phyloP scores from a whole-genome alignment of 2,113 vertebrate genomes.

The Thalassarche chlororhynchos region DNA sequence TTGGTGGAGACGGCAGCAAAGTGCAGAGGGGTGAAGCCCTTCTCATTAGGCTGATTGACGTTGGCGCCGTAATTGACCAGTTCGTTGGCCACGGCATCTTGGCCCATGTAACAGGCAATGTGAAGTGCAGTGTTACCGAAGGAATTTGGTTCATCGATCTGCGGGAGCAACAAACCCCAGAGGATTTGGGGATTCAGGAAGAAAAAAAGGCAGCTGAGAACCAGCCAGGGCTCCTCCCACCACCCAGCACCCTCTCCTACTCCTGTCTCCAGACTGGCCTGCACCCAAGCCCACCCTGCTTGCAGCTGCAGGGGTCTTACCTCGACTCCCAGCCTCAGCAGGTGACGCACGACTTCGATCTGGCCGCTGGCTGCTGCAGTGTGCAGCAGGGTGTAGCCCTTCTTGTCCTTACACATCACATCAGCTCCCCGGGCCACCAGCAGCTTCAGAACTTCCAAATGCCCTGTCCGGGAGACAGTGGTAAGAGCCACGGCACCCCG shows the following conservation, averaged over 20 bases:
- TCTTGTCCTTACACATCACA: conserved; percentile 88
- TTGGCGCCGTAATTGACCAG: conserved; percentile 92
- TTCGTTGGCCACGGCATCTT: conserved; percentile 90
- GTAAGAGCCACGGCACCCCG: neutral
- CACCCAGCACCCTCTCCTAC: neutral
- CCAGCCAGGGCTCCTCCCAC: neutral
- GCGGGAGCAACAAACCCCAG: neutral
- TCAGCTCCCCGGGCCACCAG: conserved; percentile 87
- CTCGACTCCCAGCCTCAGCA: conserved; percentile 88
- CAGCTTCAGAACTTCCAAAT: conserved; percentile 92
- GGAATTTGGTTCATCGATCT: conserved; percentile 90
- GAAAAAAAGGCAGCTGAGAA: neutral
- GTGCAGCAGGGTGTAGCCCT: conserved; percentile 92
- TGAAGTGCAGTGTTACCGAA: conserved; percentile 96
- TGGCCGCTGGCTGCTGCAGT: conserved; percentile 90
- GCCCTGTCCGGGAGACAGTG: conserved; percentile 70
- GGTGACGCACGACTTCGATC: conserved; percentile 87
- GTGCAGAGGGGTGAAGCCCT: conserved; percentile 91
- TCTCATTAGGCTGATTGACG: conserved; percentile 89
- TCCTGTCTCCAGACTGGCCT: rapidly evolving
- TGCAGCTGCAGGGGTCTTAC: conserved; percentile 39
- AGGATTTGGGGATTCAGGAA: neutral
- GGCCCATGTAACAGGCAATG: conserved; percentile 93
- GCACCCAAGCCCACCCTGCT: neutral
- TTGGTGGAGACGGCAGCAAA: conserved; percentile 93